phyloP scores from a whole-genome alignment of 2,113 vertebrate genomes.

The Anthoscopus minutus region DNA sequence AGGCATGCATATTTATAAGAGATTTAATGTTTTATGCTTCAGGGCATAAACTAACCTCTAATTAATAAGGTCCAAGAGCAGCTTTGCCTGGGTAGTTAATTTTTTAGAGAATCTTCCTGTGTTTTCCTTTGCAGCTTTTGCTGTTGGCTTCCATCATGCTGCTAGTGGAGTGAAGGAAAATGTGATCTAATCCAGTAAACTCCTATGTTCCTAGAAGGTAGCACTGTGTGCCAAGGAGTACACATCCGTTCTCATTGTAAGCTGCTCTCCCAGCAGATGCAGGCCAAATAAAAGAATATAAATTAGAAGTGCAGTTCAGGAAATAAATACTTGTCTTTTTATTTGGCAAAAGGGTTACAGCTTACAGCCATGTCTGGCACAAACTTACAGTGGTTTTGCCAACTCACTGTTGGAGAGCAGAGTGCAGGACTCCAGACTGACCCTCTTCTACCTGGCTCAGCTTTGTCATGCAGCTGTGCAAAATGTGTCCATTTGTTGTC shows the following conservation, averaged over 20 bases:
- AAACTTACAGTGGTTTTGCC: background rate
- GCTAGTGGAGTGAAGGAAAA: background rate
- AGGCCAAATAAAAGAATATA: background rate
- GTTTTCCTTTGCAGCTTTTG: background rate
- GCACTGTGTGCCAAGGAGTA: background rate
- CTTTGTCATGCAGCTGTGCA: background rate
- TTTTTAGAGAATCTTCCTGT: background rate
- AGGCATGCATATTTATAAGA: conserved; percentile 29
- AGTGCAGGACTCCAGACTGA: background rate
- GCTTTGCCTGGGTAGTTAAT: background rate
- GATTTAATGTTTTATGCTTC: conserved; percentile 17
- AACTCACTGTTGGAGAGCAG: background rate
- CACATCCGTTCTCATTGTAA: background rate
- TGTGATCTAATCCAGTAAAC: background rate
- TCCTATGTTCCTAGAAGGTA: conserved; percentile 20
- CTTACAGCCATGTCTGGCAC: background rate
- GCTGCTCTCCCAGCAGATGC: background rate
- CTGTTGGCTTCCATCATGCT: background rate
- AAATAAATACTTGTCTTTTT: background rate
- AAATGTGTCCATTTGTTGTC: background rate
- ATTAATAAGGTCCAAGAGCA: conserved; percentile 38
- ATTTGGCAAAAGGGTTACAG: background rate
- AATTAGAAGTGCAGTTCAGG: background rate
- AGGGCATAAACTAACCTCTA: conserved; percentile 24
- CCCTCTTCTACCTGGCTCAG: background rate